phyloP scores from a whole-genome alignment of 2,113 vertebrate species.

The Lanius collurio region DNA sequence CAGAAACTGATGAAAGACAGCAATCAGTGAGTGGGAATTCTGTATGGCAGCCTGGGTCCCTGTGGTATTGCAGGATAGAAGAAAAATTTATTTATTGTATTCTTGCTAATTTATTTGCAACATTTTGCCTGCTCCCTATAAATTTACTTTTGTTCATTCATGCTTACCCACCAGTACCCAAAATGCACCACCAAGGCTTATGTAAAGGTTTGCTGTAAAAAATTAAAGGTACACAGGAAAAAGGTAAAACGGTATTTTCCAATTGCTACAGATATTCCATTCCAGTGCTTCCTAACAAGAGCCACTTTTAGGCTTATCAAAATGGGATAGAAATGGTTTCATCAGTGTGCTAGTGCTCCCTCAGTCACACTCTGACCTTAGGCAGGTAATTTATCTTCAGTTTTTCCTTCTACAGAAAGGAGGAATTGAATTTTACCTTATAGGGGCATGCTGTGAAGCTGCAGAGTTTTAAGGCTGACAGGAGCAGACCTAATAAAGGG shows the following conservation, averaged over 20 bases:
- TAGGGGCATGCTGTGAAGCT: background rate
- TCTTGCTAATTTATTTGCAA: background rate
- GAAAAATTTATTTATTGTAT: background rate
- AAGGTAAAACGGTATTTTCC: background rate
- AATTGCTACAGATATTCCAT: background rate
- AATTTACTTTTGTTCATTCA: background rate
- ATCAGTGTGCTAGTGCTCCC: background rate
- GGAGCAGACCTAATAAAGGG: background rate
- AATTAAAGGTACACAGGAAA: background rate
- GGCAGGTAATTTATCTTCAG: constrained; percentile 37
- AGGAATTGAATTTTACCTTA: constrained; percentile 45
- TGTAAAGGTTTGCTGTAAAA: background rate
- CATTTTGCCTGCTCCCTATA: background rate
- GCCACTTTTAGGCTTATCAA: background rate
- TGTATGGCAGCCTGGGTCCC: background rate
- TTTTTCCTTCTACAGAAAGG: background rate
- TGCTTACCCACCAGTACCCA: background rate
- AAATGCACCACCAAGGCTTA: background rate
- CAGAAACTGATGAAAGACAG: background rate
- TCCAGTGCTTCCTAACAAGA: background rate
- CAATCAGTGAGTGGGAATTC: background rate
- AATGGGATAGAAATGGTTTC: background rate
- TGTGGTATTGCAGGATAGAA: background rate
- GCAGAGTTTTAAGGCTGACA: constrained; percentile 1
- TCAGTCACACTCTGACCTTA: background rate